Conservation (phyloP, 2,113 vertebrate genomes). For the Psammodynastes pulverulentus region DNA sequence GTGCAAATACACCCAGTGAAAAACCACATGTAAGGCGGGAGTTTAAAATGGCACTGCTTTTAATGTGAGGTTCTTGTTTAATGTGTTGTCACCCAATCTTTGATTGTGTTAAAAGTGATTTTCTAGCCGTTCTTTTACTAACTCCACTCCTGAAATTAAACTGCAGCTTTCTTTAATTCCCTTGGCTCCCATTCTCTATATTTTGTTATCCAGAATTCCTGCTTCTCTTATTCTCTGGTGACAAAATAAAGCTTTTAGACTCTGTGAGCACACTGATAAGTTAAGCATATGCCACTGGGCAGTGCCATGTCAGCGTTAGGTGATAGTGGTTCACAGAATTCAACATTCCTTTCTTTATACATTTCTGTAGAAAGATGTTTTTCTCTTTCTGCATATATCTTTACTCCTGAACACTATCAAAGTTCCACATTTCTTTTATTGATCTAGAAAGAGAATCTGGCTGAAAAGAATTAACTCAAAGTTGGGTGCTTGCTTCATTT, state of each 20-base stretch:
- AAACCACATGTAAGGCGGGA: background rate
- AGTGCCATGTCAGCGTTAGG: background rate
- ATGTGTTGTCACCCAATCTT: background rate
- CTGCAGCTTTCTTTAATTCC: background rate
- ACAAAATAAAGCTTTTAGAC: background rate
- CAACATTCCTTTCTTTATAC: background rate
- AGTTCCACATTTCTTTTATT: background rate
- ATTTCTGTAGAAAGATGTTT: background rate
- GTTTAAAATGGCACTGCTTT: background rate
- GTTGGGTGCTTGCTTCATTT: background rate
- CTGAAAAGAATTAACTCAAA: background rate
- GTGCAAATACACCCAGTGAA: background rate
- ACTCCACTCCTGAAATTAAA: background rate
- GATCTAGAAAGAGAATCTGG: background rate
- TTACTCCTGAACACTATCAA: background rate
- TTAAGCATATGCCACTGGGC: background rate
- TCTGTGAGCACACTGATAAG: background rate
- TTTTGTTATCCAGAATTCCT: background rate
- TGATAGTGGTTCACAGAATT: background rate
- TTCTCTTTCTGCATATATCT: background rate
- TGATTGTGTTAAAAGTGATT: background rate
- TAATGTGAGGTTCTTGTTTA: background rate
- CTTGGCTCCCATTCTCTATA: background rate
- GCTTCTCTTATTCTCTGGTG: background rate
- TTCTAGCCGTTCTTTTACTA: background rate